Conservation (phyloP, 2,797 vertebrate species). For the Enteromius paludinosus region DNA sequence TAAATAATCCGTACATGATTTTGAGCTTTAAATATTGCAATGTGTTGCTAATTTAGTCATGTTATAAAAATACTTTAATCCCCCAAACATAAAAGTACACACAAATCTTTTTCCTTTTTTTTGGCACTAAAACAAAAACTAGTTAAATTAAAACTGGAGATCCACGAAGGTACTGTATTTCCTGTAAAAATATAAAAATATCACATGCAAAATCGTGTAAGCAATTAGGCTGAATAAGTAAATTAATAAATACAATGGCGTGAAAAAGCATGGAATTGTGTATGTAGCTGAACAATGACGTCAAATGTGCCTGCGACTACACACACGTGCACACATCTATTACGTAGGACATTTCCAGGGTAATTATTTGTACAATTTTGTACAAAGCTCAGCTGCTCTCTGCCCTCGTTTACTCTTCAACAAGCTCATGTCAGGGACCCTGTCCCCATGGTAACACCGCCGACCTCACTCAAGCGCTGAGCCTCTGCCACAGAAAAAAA, state of each 20-base stretch:
- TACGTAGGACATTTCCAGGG: background rate
- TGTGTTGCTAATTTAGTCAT: background rate
- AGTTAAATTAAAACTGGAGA: no score
- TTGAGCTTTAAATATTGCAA: background rate
- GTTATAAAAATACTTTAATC: background rate
- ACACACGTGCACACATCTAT: background rate
- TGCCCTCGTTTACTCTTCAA: constrained; percentile 4
- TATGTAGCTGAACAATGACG: background rate
- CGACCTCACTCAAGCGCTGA: background rate
- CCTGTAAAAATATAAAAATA: background rate
- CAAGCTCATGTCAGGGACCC: background rate
- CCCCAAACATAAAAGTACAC: background rate
- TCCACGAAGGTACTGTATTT: background rate
- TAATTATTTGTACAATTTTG: background rate
- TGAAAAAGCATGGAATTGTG: background rate
- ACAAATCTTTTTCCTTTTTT: background rate
- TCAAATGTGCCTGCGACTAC: background rate
- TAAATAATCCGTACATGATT: background rate
- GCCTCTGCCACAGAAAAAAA: background rate
- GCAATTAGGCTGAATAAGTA: background rate
- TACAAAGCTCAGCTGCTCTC: background rate
- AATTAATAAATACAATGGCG: background rate
- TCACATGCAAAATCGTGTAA: background rate
- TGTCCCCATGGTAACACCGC: constrained; percentile 3
- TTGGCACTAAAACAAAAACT: no score